Evolutionary conservation across 2,888 invertebrate species (phyloP), one percentile per base, ranked within the genome.

Genomic region (Synergus itoensis): DNA sequence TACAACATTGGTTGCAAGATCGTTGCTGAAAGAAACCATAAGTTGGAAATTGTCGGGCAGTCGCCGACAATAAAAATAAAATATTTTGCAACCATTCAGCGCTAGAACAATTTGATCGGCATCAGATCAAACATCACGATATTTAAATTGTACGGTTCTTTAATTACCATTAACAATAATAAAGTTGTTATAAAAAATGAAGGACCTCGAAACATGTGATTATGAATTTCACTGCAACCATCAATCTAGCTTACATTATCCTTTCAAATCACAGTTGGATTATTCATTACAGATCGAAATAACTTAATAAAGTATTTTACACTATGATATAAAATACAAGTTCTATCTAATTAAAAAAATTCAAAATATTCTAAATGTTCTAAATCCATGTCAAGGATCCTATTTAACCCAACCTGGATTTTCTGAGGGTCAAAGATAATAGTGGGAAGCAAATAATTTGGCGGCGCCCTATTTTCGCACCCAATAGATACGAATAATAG

Each of bases 141-240:
- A 65, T 65, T 65, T 65, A 65, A 41, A 11, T 3, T 65, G 4
- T 18, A 73, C 36, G 36, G 36, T 36, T 73, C 53, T 73, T 48
- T 69, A 73, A 73, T 73, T 73, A 53, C 53, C 16, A 73, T 73
- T 73, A 73, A 11, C n/a, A 48, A 36, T 73, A 73, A 73, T 73
- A 36, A 73, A 73, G 28, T 73, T 36, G n/a, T 73, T 73, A 73
- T 73, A n/a, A 7, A n/a, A n/a, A n/a, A 65, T 45, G n/a, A 21
- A 53, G 36, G 53, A 73, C 53, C 53, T 53, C 53, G 73, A 28
- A 21, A 73, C 4, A 4, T 36, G n/a, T 73, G 45, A 73, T 73
- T 40, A 53, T 45, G n/a, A 53, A 48, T 53, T 73, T 53, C 73
- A 12, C 40, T 36, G 28, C 28, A 69, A 36, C 14, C 48, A 69